These are phyloP conservation scores for Parasteatoda tepidariorum DNA, from an alignment of 1,140 invertebrate species.

Conservation along the genomic window DNA sequence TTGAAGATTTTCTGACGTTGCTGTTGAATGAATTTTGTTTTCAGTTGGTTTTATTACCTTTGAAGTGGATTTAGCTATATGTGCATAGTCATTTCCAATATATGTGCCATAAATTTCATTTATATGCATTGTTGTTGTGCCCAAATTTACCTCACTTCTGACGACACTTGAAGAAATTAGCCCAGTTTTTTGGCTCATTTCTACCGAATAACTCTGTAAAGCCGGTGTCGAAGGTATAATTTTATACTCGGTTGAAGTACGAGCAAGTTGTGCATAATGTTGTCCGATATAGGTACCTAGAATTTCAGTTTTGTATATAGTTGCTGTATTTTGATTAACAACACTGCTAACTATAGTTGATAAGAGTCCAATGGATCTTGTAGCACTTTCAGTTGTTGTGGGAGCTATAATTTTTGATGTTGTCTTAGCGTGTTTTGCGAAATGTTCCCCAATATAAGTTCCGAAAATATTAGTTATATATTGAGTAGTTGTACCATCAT, in stretches of 20 bases:
- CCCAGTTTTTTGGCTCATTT: conserved; percentile 64
- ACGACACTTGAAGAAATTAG: conserved; percentile 66
- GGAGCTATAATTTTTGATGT: conserved; percentile 73
- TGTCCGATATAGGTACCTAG: conserved; percentile 69
- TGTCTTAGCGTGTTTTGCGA: conserved; percentile 71
- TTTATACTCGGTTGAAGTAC: conserved; percentile 60
- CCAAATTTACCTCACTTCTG: conserved; percentile 65
- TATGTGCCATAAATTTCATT: conserved; percentile 69
- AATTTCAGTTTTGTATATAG: conserved; percentile 67
- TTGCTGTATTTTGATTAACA: conserved; percentile 66
- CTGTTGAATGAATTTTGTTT: not conserved
- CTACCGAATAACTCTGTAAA: no score
- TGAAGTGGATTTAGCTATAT: conserved; percentile 70
- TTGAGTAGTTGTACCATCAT: conserved; percentile 66
- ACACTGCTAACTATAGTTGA: conserved; percentile 67
- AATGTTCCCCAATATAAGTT: conserved; percentile 69
- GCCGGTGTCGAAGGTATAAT: not conserved
- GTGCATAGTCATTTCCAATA: conserved; percentile 69
- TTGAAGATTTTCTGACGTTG: conserved; percentile 7
- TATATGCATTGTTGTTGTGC: conserved; percentile 66
- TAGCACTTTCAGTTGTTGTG: not conserved
- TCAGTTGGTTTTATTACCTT: conserved; percentile 41
- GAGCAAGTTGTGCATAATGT: conserved; percentile 71
- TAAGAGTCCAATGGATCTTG: conserved; percentile 69
- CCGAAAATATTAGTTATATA: conserved; percentile 67